Evolutionary conservation across 2,113 vertebrate species (phyloP).

Genomic region (Struthio camelus): DNA sequence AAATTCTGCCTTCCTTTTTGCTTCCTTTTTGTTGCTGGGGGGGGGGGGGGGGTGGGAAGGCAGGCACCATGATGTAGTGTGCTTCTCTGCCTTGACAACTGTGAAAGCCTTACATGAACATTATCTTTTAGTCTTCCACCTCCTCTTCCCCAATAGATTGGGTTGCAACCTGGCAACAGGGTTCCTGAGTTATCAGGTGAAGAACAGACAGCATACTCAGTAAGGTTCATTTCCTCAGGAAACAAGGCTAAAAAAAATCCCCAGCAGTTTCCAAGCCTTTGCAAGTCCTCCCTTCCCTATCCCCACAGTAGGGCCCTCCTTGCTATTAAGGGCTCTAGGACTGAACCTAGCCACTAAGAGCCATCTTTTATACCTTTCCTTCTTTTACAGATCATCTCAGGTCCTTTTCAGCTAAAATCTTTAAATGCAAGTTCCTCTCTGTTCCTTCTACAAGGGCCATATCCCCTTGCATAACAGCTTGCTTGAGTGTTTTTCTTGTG

Average conservation of each 20-base stretch:
- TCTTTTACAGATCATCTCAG: neutral
- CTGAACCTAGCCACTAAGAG: neutral
- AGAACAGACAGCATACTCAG: neutral
- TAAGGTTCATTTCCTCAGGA: rapidly evolving
- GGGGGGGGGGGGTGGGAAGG: neutral
- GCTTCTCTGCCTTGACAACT: neutral
- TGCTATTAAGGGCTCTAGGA: neutral
- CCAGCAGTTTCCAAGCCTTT: neutral
- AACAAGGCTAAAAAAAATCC: neutral
- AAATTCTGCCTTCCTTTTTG: too few relatives aligned
- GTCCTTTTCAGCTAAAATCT: neutral
- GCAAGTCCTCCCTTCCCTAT: neutral
- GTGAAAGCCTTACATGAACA: neutral
- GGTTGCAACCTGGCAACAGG: neutral
- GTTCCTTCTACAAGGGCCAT: neutral
- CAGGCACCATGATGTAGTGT: rapidly evolving
- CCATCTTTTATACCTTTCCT: neutral
- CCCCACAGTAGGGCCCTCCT: neutral
- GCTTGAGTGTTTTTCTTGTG: neutral
- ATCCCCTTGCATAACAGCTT: neutral
- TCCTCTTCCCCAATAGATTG: neutral
- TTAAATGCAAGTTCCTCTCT: neutral
- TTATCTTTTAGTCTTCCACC: neutral
- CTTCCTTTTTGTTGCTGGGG: too few relatives aligned
- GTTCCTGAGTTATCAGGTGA: rapidly evolving